Evolutionary conservation across 2,888 invertebrate species (phyloP), one percentile per base, ranked within the genome.

Genomic region (Pseudoips prasinana): DNA sequence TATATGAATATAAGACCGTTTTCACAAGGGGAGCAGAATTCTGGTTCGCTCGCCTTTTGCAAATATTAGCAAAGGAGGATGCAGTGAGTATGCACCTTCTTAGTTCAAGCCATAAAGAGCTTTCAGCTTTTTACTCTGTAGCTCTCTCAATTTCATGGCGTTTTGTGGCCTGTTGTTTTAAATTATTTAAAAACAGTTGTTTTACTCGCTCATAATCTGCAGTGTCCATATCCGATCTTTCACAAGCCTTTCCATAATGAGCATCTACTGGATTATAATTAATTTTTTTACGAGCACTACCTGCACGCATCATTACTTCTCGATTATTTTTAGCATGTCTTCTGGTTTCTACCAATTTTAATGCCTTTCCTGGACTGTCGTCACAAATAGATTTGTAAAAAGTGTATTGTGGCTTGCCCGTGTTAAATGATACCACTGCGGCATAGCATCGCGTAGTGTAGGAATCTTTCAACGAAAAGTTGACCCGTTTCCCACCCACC

Each of bases 401-500:
- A 1, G 23, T 38, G 4, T 34, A 33, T 29, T 18, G 18, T 5
- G 18, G 34, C 25, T 25, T 39, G 1, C 33, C 45, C 5, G 38
- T 42, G 3, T 43, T 48, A 22, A 48, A 45, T 0, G 34, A 27
- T 11, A 40, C 39, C 1, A 45, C 42, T 24, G 45, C 45, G 1
- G 44, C 50, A 29, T 45, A 29, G 8, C 42, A 45, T 8, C 44
- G 11, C 14, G 39, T 28, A n/a, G 27, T 31, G 14, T 49, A 52
- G 7, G 49, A 48, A 8, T 44, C 29, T 29, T 52, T 49, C n/a
- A 46, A 20, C 1, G 46, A 49, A 43, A 39, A 49, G n/a, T 46
- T 44, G 1, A 49, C 33, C 0, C 44, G 29, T 32, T 51, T 23
- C n/a, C n/a, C n/a, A n/a, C n/a, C n/a, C n/a, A n/a, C n/a, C n/a